A percentile compares a stretch with the other conserved stretches of the same genome.
phyloP scores from a whole-genome alignment of 2,797 vertebrate species.

The Microchirus variegatus region DNA sequence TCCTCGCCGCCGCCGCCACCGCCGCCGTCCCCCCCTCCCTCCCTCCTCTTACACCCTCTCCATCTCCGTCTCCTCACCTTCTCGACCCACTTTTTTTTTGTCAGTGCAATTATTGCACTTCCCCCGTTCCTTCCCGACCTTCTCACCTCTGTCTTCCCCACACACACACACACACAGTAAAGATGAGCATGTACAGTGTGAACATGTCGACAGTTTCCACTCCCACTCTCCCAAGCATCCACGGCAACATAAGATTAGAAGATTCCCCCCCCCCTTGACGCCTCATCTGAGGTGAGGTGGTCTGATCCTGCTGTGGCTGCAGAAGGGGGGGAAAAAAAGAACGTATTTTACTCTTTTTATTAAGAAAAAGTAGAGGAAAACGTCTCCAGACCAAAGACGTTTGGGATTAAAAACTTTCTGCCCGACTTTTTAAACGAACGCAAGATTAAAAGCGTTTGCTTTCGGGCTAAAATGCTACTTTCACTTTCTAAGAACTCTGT shows the following conservation, averaged over 20 bases:
- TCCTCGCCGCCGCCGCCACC: slow-evolving; percentile 28
- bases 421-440: too few species aligned
- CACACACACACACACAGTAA: background rate
- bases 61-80: slow-evolving; percentile 35
- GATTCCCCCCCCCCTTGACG: too few species aligned
- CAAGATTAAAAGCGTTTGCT: too few species aligned
- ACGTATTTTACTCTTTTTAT: background rate
- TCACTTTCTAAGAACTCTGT: too few species aligned
- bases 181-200: slow-evolving; percentile 18
- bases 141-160: slow-evolving; percentile 23
- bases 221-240: background rate
- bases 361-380: too few species aligned
- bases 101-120: slow-evolving; percentile 38
- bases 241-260: too few species aligned
- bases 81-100: slow-evolving; percentile 27
- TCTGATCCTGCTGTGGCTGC: slow-evolving; percentile 26
- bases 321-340: too few species aligned
- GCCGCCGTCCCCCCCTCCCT: too few species aligned
- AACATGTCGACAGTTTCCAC: slow-evolving; percentile 11
- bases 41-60: slow-evolving; percentile 17
- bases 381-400: too few species aligned
- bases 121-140: slow-evolving; percentile 21
- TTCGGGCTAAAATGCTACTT: too few species aligned
- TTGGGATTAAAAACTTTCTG: too few species aligned
- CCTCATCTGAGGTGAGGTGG: too few species aligned